Evolutionary conservation across 2,797 vertebrate genomes (phyloP), one percentile per base, ranked within the genome.

Genomic region (Bucorvus abyssinicus): DNA sequence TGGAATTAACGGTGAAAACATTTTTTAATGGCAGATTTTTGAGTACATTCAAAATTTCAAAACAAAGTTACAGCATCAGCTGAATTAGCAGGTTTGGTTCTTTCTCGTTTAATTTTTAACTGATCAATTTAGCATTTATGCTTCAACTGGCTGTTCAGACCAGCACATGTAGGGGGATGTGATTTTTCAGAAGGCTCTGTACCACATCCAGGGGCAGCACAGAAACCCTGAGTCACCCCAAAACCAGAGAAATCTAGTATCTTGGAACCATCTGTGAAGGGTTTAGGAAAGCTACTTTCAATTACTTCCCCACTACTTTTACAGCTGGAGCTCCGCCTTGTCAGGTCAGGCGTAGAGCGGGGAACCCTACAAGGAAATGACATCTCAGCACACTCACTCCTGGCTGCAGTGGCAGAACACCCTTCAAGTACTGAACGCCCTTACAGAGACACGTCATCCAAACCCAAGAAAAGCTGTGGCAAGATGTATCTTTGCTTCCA

Each of bases 161-260:
- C 34, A 67, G 42, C 2, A 14, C 30, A 40, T 10, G 27, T 0
- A 12, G 0, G 0, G 12, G 30, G 57, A 36, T 36, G 36, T 12
- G 21, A 50, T n/a, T 65, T 63, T 75, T 38, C 11, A 60, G 27
- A 42, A 56, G 57, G 52, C 29, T 84, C 80, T 69, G 64, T 1
- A 19, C 36, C 56, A 69, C 55, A 73, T 34, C 9, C 56, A 56
- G 45, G n/a, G 52, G 21, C 9, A 40, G n/a, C 22, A 8, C 61
- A 86, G 30, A 81, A 84, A 75, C 6, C 29, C 55, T n/a, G 9
- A 0, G 24, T 14, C 20, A 60, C 19, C 49, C 67, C 59, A 50
- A 53, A 73, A 55, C 24, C 0, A 32, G 71, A 64, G 22, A 74
- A 82, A 79, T 26, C 5, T 10, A 16, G 0, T 71, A 69, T 61